These are phyloP conservation scores for Anas georgica DNA, from an alignment of 2,797 vertebrate genomes.

Conservation along the genomic window DNA sequence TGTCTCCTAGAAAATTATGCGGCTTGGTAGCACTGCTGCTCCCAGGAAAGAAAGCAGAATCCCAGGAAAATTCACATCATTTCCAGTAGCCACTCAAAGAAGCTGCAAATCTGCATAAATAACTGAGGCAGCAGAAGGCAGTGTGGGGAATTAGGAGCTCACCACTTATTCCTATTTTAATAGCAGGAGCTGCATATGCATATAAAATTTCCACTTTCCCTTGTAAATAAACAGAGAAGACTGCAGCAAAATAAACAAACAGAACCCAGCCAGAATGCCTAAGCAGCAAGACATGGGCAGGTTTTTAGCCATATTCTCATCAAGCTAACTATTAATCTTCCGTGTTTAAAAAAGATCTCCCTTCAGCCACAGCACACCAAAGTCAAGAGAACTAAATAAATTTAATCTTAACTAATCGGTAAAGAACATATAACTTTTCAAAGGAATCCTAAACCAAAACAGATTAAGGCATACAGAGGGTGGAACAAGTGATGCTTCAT, in stretches of 20 bases:
- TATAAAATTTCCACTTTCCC: background rate
- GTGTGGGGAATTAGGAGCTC: background rate
- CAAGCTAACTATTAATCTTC: background rate
- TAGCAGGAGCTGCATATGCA: background rate
- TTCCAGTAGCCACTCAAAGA: background rate
- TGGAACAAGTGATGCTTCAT: constrained; percentile 9
- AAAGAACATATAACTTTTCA: background rate
- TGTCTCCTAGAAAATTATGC: background rate
- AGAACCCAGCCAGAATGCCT: background rate
- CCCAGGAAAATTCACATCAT: background rate
- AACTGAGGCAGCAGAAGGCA: background rate
- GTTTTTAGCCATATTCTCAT: background rate
- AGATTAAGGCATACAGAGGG: background rate
- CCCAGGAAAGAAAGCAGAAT: background rate
- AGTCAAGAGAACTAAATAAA: background rate
- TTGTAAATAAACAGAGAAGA: constrained; percentile 36
- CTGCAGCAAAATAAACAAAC: constrained; percentile 33
- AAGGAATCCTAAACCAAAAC: background rate
- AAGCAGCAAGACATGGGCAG: constrained; percentile 23
- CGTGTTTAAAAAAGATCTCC: background rate
- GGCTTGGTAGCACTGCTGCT: background rate
- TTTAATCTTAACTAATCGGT: background rate
- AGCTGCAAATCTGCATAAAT: background rate
- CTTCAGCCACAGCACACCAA: background rate
- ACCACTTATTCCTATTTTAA: background rate